These are phyloP conservation scores for Sardinella longiceps DNA, from an alignment of 2,797 vertebrate species.

Conservation along the genomic window DNA sequence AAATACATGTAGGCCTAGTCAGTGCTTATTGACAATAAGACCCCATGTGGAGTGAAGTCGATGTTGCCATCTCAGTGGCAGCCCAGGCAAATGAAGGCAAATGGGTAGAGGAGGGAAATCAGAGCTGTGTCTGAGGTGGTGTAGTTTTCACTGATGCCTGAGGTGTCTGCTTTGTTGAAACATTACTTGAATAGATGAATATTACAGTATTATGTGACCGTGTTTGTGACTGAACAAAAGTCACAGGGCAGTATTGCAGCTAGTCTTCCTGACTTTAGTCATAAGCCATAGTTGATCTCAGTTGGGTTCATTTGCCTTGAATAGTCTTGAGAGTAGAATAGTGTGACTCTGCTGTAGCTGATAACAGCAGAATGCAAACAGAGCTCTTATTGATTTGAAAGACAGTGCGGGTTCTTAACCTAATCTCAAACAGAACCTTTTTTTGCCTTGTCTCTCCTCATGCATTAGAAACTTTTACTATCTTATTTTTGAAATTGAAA, in stretches of 20 bases:
- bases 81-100: conserved; percentile 47
- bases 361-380: conserved; percentile 57
- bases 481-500: background rate
- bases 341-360: conserved; percentile 40
- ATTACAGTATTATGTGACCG: background rate
- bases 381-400: conserved; percentile 33
- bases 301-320: conserved; percentile 5
- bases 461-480: background rate
- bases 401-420: background rate
- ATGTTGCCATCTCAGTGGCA: conserved; percentile 9
- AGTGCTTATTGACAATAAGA: background rate
- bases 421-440: background rate
- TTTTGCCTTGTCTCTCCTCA: background rate
- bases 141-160: background rate
- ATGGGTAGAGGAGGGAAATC: conserved; percentile 44
- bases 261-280: background rate
- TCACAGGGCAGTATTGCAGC: background rate
- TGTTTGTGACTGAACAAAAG: background rate
- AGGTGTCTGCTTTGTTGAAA: background rate
- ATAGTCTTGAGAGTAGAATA: conserved; percentile 50
- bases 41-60: too few species aligned
- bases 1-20: background rate
- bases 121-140: conserved; percentile 14
- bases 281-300: background rate
- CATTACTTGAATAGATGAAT: background rate